Evolutionary conservation across 2,113 vertebrate genomes (phyloP), one percentile per base, ranked within the genome.

Genomic region (Pipa parva): DNA sequence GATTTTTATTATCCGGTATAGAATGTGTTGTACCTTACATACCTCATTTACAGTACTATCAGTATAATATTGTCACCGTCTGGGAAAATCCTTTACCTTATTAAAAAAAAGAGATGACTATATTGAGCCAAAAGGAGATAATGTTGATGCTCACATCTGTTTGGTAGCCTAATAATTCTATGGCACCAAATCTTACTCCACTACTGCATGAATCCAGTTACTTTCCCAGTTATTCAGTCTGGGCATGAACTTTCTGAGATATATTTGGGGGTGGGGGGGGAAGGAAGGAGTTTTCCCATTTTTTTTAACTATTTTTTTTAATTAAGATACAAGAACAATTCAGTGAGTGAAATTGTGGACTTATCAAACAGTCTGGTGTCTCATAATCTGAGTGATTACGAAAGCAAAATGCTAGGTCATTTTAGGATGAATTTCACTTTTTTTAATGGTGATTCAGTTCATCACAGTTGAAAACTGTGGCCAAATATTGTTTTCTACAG

Each of bases 61-160:
- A 87, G 87, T 87, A 79, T 76, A 77, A 85, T 71, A 75, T 77
- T 83, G 82, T 81, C 81, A 80, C 76, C 80, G 79, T 78, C 76
- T 77, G 59, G 73, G 76, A 81, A 80, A 77, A 77, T 79, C 71
- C 77, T 83, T 82, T 78, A 75, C 78, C 72, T 65, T 78, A 78
- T 48, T 75, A 72, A 82, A 79, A 77, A 76, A 77, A 65, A 69
- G 75, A 57, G 56, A 77, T 48, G 49, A 63, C 78, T 77, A 71
- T 74, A 75, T 75, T 63, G 80, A 83, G 70, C 68, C 64, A 76
- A 75, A 77, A 77, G 79, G 59, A 76, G 75, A 78, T 72, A 72
- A 75, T 80, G 75, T 55, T 36, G 73, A 75, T 75, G 52, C 71
- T 70, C 72, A 77, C 52, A 75, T 78, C 63, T 78, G 69, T 63